phyloP scores from a whole-genome alignment of 2,888 invertebrate species.

The Orthosia gothica region DNA sequence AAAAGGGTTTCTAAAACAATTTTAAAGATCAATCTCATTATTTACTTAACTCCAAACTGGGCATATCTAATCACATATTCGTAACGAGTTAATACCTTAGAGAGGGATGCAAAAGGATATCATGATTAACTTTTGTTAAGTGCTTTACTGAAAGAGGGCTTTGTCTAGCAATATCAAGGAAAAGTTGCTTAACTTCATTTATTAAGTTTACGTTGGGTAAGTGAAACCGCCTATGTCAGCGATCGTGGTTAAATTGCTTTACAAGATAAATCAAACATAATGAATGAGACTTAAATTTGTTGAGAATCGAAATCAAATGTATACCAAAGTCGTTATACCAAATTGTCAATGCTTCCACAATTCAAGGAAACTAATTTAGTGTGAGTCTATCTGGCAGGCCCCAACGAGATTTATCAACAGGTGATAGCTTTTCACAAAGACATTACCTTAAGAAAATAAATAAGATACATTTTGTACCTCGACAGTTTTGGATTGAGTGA shows the following conservation, averaged over 20 bases:
- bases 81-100: conserved; percentile 45
- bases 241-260: conserved; percentile 12
- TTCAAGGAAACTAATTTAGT: no score
- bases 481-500: no score
- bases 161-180: conserved; percentile 40
- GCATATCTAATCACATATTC: conserved; percentile 18
- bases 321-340: no score
- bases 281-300: neutral
- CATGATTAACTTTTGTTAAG: conserved; percentile 54
- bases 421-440: no score
- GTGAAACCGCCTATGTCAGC: conserved; percentile 16
- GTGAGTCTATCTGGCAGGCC: no score
- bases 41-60: conserved; percentile 9
- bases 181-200: conserved; percentile 50
- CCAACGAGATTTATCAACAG: no score
- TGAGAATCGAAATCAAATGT: neutral
- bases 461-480: no score
- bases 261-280: no score
- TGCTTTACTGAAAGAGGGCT: conserved; percentile 35
- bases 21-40: conserved; percentile 38
- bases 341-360: no score
- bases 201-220: conserved; percentile 41
- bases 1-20: conserved; percentile 22
- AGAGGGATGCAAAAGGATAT: conserved; percentile 31
- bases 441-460: no score